Evolutionary conservation across 2,888 invertebrate species (phyloP), one percentile per base, ranked within the genome.

Genomic region (Meghimatium bilineatum): DNA sequence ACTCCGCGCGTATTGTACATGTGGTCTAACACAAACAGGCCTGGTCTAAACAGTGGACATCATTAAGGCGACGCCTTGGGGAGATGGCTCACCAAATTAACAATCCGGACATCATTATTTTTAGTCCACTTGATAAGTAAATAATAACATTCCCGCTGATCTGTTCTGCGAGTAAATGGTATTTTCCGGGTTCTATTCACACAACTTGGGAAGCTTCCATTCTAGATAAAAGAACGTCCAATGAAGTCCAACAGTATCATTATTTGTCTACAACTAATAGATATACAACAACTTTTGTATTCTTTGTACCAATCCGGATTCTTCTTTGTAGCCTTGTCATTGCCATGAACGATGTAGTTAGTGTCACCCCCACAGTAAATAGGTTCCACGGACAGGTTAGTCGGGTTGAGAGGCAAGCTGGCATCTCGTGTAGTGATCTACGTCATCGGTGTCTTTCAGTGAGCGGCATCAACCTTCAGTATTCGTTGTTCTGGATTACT

Each of bases 231-330:
- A 56, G 38, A 12, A 44, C 60, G n/a, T 36, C 6, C 76, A 36
- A 32, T 60, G 34, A 63, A 77, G 29, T n/a, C 36, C 34, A 23
- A 36, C 38, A 63, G 77, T 60, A 66, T 78, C 49, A 78, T 78
- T 80, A 44, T 80, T 80, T 80, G 80, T 80, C 72, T 80, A 72
- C 80, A 72, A 72, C 80, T 80, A 80, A 80, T 72, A 80, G 80
- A 71, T 80, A 80, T 80, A 80, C 80, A 80, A 80, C 72, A 60
- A 63, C 38, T 60, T 80, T 71, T 80, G 80, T 80, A 23, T 34
- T 56, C 72, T 38, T 63, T 72, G 72, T 72, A 34, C 8, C 44
- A 80, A 72, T 74, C 80, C 74, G 80, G 72, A 67, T 67, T 36
- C 49, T 49, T 14, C 60, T 75, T 74, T 75, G 82, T 74, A 32